Conservation (phyloP, 2,888 invertebrate species). For the Atethmia centrago region DNA sequence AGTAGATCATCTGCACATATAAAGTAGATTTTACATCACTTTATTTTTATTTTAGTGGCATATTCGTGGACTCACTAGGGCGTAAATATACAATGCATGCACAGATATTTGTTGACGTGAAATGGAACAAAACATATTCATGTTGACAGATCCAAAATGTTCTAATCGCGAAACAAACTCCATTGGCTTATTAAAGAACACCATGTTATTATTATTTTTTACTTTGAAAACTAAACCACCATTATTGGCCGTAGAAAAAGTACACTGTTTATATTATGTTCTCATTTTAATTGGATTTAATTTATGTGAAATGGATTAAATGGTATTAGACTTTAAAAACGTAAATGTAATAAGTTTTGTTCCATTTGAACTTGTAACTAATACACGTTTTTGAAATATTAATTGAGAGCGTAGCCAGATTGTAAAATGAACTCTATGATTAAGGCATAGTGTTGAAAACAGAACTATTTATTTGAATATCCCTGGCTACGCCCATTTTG, state of each 20-base stretch:
- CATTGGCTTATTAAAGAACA: constrained; percentile 20
- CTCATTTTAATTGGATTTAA: constrained; percentile 24
- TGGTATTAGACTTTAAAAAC: constrained; percentile 41
- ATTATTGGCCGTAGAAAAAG: constrained; percentile 28
- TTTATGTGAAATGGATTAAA: constrained; percentile 58
- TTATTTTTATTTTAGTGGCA: constrained; percentile 41
- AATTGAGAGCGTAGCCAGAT: constrained; percentile 53
- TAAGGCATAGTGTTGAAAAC: constrained; percentile 6
- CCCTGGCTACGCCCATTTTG: constrained; percentile 50
- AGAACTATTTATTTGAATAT: neutral
- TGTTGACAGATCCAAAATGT: constrained; percentile 17
- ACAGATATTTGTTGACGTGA: constrained; percentile 57
- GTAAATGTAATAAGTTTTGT: constrained; percentile 60
- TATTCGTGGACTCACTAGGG: constrained; percentile 63
- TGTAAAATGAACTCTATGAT: constrained; percentile 19
- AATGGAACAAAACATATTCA: constrained; percentile 69
- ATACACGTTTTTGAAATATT: constrained; percentile 65
- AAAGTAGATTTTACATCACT: constrained; percentile 16
- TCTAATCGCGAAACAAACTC: constrained; percentile 7
- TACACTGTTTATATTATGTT: neutral
- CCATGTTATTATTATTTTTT: neutral
- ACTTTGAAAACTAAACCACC: constrained; percentile 5
- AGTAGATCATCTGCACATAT: neutral
- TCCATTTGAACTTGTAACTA: constrained; percentile 70
- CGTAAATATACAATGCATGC: constrained; percentile 66